Evolutionary conservation across 2,888 invertebrate species (phyloP), one percentile per base, ranked within the genome.

Genomic region (Adelphocoris suturalis): DNA sequence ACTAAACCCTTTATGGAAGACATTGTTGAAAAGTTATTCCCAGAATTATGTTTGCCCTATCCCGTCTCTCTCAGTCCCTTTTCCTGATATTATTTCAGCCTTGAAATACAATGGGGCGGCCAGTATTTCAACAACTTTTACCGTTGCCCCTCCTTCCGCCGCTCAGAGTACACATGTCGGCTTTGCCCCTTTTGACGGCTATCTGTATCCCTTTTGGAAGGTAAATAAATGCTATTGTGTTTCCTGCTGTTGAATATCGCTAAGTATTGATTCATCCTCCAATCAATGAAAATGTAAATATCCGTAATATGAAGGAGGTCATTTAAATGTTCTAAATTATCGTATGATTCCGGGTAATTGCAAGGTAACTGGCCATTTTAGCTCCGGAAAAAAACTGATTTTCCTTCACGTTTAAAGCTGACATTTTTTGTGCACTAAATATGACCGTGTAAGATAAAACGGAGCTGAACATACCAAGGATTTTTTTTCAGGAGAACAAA

Each of bases 1-100:
- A 90, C 90, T 90, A 89, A 89, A 89, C 84, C 90, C 90, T 89
- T 90, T 89, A 85, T 89, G 88, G 89, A 90, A 90, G 90, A 87
- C 87, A 88, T 90, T 90, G 90, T 90, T 90, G 90, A 90, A 86
- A 90, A 90, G 90, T 90, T 90, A 90, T 90, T 90, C 57, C 47
- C 78, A 80, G 90, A 90, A 90, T 86, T 90, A 86, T 90, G 90
- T 89, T 89, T 89, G 89, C 89, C 84, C 89, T 55, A 68, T 52
- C 14, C 88, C 27, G 48, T 28, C 78, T 28, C 76, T 47, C 37
- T 13, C 16, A 52, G 76, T 68, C 57, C 52, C 80, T 80, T 78
- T 88, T 55, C 88, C 88, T 88, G 78, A 88, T 88, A 88, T 88
- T 88, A 88, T 88, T 88, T 80, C 88, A 88, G 88, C 88, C 88